Evolutionary conservation across 2,888 invertebrate species (phyloP), one percentile per base, ranked within the genome.

Genomic region (Lagria hirta): DNA sequence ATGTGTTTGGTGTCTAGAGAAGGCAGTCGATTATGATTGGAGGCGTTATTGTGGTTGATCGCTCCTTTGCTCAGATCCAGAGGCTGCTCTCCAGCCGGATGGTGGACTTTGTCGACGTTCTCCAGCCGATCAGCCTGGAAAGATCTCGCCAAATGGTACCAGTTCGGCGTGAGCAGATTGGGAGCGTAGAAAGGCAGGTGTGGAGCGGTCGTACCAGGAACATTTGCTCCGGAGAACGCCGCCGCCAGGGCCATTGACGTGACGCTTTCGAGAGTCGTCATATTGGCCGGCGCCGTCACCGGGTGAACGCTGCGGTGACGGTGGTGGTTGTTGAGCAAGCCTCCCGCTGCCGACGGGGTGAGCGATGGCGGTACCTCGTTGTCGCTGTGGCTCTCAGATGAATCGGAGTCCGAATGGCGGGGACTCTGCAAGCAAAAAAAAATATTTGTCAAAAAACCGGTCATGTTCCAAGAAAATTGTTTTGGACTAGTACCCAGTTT

Each of bases 11-110:
- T 69, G 45, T 80, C 80, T 53, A 73, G 55, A 34, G 69, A 65
- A 10, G 71, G 68, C 52, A 71, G 55, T 54, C 73, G 63, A 37
- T 68, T 64, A 44, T 65, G 65, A 34, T 55, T 61, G 11, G 43
- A 49, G 24, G 54, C 56, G 41, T 52, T 53, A 35, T 48, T 52
- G 44, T 59, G 63, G 68, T 24, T 48, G 12, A 33, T 29, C 29
- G 47, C 32, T 8, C 85, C 77, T 81, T 80, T 89, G 76, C 89
- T 90, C 66, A 91, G 82, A 77, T 91, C 90, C 62, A 91, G 79
- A 11, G 90, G 90, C 73, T 88, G 88, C 67, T 88, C 88, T 51
- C 80, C 75, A 64, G 41, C 16, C 7, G 5, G 5, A 7, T 18
- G 5, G 11, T 17, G 24, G 62, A 53, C 49, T 64, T 58, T 48